These are phyloP conservation scores for Petrosia ficiformis DNA, from an alignment of 37 sponge, comb jelly and placozoan genomes.

Conservation along the genomic window DNA sequence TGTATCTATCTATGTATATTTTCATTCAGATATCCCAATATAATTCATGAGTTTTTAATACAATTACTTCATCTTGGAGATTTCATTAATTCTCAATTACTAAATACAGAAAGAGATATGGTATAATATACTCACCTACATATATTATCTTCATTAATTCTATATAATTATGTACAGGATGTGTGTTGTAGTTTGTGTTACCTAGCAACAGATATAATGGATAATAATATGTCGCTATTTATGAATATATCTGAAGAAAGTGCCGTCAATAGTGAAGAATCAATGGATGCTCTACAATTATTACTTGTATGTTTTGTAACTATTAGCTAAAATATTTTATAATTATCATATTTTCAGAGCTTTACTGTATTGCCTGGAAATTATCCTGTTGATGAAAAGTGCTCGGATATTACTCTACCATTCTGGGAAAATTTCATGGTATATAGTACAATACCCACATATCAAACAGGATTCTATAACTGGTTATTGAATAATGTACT, in stretches of 20 bases:
- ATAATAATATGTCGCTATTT: slow-evolving; percentile 3
- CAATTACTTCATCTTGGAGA: no score
- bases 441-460: background rate
- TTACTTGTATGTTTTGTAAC: slow-evolving; percentile 29
- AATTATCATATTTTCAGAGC: slow-evolving; percentile 25
- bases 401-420: slow-evolving; percentile 46
- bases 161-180: no score
- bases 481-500: background rate
- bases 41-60: no score
- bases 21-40: no score
- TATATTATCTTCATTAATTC: no score
- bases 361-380: slow-evolving; percentile 52
- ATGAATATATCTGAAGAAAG: background rate
- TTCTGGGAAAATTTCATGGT: slow-evolving; percentile 75
- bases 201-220: slow-evolving; percentile 13
- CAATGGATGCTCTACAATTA: slow-evolving; percentile 18
- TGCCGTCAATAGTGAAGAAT: slow-evolving; percentile 3
- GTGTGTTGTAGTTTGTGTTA: slow-evolving; percentile 10
- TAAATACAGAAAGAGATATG: no score
- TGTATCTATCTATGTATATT: no score
- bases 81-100: no score
- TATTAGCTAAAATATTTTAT: slow-evolving; percentile 1
- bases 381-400: slow-evolving; percentile 61
- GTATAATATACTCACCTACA: no score
- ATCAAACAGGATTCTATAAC: background rate